Base-by-base conservation (phyloP, 2,797 vertebrate genomes). In the Pipistrellus nathusii region DNA sequence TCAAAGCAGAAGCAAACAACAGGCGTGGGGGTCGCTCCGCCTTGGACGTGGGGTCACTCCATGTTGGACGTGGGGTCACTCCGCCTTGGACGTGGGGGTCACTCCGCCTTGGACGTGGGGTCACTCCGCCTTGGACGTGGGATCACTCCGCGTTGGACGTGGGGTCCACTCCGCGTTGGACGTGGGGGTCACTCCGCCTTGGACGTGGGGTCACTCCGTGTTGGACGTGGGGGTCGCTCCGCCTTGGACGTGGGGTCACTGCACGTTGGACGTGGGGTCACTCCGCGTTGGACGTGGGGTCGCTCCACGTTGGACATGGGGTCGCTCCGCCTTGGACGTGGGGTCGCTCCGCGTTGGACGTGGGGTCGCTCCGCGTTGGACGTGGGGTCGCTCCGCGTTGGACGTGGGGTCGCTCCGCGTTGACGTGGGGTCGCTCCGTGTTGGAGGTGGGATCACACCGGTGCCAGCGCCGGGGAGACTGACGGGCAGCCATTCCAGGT, bases 1-100 rank as follows among this genome's bases (percentile, higher is more conserved):
- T 91, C 46, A 6, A 30, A 51, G 41, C 68, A 85, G 88, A 94
- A 88, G 75, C 68, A 80, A 94, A 95, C 71, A 80, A 73, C 89
- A 82, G 44, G 51, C 46, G 27, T 15, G 20, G 9, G 14, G 84
- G 81, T 57, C 62, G 30, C 57, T 85, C 17, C 5, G 38, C 53
- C 27, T 38, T 27, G 68, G 41, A 64, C 46, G 77, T 15, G 20
- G 9, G 14, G 80, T 57, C 62, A 30, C 57, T 85, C 17, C 1
- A 0, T 48, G n/a, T 38, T 27, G 68, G 41, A 64, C 46, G 77
- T 68, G 30, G 71, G 51, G 80, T 51, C 8, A 35, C 84, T 66
- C 44, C 0, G 62, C n/a, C n/a, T n/a, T n/a, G n/a, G n/a, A n/a
- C 46, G 27, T 15, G 20, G 9, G 14, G 84, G 81, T 57, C 62